Base-by-base conservation (phyloP, 2,888 invertebrate genomes). In the Ganaspis brasiliensis region DNA sequence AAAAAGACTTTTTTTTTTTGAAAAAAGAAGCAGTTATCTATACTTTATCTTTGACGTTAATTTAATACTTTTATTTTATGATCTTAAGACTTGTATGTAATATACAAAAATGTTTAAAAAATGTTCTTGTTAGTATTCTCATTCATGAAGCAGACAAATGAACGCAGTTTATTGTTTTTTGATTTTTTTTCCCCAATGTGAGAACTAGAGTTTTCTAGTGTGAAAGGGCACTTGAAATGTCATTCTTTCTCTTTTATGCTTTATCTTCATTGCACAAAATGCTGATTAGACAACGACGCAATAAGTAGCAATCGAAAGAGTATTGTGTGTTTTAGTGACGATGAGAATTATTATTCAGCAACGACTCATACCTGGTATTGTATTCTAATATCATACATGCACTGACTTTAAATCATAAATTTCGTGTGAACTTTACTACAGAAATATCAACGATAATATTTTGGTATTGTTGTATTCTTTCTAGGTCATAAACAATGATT, bases 311-410 rank as follows among this genome's bases (percentile, higher is more conserved):
- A 74, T 77, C 71, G 67, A 40, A 21, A 67, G 72, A 74, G 55
- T 72, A 72, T 56, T 40, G 21, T 57, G 45, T 45, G 21, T 57
- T 73, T 55, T 56, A 59, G 55, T 78, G 76, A 74, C 35, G n/a
- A 49, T 37, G 55, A 45, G 37, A 73, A 77, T 77, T 77, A 67
- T 56, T 71, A 81, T 77, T 75, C 73, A 70, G 45, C 71, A 75
- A 73, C 81, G 80, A 84, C 74, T 83, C 81, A 80, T 78, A 35
- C 14, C 12, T 63, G 61, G 72, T 76, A 82, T 83, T 83, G 83
- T 83, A 79, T 83, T 83, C 72, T 79, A 82, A 81, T 82, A 72
- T 55, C 2, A n/a, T 57, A 24, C 74, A 73, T 19, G 74, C 19
- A 37, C 52, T 37, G 57, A 26, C 45, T 72, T 56, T 55, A 49